Base-by-base conservation (phyloP, 2,888 invertebrate genomes). In the Digitonthophagus gazella region DNA sequence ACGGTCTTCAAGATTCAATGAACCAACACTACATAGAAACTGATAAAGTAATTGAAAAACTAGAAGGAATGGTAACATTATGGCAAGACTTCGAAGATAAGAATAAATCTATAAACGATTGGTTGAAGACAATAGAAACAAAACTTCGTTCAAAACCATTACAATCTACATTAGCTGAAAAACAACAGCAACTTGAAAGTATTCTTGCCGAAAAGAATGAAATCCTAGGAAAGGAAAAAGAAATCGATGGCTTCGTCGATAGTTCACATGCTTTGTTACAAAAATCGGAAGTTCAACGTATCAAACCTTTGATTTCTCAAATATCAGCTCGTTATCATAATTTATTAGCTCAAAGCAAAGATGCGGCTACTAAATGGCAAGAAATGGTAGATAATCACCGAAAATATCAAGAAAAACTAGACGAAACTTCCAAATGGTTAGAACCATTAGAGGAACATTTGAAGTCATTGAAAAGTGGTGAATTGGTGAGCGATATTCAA, bases 61-160 rank as follows among this genome's bases (percentile, higher is more conserved):
- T 95, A 69, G 90, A 91, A 72, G 87, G 89, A 70, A 89, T 92
- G 0, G 82, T 95, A 1, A 87, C 89, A 65, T 92, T 93, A 79
- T 97, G 97, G 97, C 88, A 91, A 74, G 90, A 91, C 70, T 97
- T 96, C 81, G 97, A 97, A 79, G 86, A 88, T 58, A 89, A 90
- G 22, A 86, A 95, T 58, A 94, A 96, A 73, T 86, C 87, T 18
- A 88, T 95, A 28, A 92, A 92, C 8, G 91, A 91, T 75, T 97
- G 97, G 97, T 90, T 97, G 74, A 91, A 93, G 77, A 86, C 88
- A 20, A 90, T 91, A 80, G 97, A 97, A 84, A 87, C 90, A 5
- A 89, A 91, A 67, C 93, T 97, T 79, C 89, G 95, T 66, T 94
- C 96, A 76, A 95, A 95, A 80, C 91, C 91, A 73, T 84, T 96